Conservation (phyloP, 2,888 invertebrate genomes). For the Fabriciana adippe region DNA sequence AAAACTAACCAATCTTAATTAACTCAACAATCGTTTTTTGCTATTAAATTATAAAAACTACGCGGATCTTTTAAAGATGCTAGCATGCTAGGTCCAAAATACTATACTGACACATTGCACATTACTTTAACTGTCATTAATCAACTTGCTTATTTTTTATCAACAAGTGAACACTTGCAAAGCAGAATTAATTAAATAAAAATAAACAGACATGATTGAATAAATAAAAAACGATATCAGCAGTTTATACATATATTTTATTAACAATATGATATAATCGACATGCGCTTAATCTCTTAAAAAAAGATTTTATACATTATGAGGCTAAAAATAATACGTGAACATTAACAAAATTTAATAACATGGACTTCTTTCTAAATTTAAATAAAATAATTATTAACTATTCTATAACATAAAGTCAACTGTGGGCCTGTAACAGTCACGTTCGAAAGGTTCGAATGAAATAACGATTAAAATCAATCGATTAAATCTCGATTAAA, state of each 20-base stretch:
- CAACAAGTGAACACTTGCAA: too few species aligned
- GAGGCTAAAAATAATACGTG: constrained; percentile 49
- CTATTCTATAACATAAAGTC: constrained; percentile 38
- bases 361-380: constrained; percentile 49
- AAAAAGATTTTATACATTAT: constrained; percentile 72
- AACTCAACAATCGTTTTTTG: too few species aligned
- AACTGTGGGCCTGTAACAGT: constrained; percentile 36
- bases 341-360: constrained; percentile 48
- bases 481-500: too few species aligned
- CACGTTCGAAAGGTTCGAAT: not conserved
- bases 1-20: too few species aligned
- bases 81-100: too few species aligned
- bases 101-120: too few species aligned
- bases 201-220: not conserved
- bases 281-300: constrained; percentile 75
- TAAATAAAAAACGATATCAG: constrained; percentile 48
- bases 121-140: too few species aligned
- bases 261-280: constrained; percentile 81
- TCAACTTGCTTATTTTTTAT: too few species aligned
- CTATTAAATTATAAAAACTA: too few species aligned
- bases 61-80: too few species aligned
- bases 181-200: too few species aligned
- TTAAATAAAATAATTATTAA: constrained; percentile 46
- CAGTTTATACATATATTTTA: constrained; percentile 81
- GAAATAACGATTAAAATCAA: not conserved